phyloP scores from a whole-genome alignment of 2,888 invertebrate species.

The Emmelina monodactyla region DNA sequence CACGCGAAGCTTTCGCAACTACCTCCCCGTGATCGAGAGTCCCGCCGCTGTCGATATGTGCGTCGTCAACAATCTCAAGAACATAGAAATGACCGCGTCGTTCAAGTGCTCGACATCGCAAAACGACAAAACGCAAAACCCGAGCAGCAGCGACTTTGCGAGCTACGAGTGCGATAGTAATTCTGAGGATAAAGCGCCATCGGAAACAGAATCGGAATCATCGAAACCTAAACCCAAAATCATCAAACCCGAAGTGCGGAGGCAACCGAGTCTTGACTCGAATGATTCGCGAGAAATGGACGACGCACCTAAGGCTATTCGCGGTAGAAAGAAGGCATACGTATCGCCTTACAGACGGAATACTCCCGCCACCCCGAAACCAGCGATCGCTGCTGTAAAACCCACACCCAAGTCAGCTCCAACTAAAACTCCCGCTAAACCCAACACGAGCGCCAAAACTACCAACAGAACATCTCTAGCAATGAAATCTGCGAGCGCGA shows the following conservation, averaged over 20 bases:
- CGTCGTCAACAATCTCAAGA: slow-evolving; percentile 52
- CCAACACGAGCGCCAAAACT: slow-evolving; percentile 37
- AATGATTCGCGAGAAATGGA: slow-evolving; percentile 53
- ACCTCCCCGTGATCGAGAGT: slow-evolving; percentile 54
- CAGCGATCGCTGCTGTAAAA: slow-evolving; percentile 24
- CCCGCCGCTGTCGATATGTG: slow-evolving; percentile 53
- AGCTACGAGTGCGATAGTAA: slow-evolving; percentile 67
- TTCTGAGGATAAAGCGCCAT: slow-evolving; percentile 61
- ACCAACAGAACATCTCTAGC: slow-evolving; percentile 27
- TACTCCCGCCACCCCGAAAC: slow-evolving; percentile 23
- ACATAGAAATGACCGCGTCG: slow-evolving; percentile 51
- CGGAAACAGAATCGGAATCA: slow-evolving; percentile 50
- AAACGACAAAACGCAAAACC: slow-evolving; percentile 25
- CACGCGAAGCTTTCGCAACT: slow-evolving; percentile 60
- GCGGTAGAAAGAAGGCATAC: slow-evolving; percentile 76
- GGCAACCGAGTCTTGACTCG: slow-evolving; percentile 50
- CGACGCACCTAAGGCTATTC: slow-evolving; percentile 62
- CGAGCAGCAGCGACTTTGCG: slow-evolving; percentile 46
- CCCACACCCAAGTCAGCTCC: slow-evolving; percentile 23
- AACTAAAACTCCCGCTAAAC: slow-evolving; percentile 25
- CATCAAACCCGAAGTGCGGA: slow-evolving; percentile 40
- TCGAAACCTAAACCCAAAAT: slow-evolving; percentile 35
- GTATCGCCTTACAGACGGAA: slow-evolving; percentile 64
- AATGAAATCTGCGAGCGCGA: slow-evolving; percentile 30
- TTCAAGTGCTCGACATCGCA: slow-evolving; percentile 28